Conservation (phyloP, 1,140 invertebrate genomes). For the Anoplophora glabripennis region DNA sequence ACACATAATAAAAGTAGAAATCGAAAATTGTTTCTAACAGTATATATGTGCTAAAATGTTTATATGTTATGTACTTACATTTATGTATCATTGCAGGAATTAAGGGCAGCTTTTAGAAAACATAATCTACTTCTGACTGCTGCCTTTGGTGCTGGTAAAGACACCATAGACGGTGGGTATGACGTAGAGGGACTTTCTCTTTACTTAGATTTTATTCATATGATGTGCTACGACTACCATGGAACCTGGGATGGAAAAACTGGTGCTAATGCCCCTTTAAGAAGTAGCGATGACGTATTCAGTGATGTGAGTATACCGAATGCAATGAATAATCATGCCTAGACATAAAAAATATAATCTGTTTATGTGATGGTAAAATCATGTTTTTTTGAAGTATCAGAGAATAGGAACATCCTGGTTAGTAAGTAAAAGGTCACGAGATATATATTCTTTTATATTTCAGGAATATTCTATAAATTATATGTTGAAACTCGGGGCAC, state of each 20-base stretch:
- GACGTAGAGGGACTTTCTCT: constrained; percentile 69
- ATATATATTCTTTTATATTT: too few relatives aligned
- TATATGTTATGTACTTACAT: not conserved
- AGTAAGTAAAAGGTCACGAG: not conserved
- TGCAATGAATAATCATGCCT: too few relatives aligned
- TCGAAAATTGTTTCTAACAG: too few relatives aligned
- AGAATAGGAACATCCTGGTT: too few relatives aligned
- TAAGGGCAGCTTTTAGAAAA: constrained; percentile 59
- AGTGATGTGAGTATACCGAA: constrained; percentile 62
- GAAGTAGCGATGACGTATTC: constrained; percentile 52
- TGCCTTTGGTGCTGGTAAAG: constrained; percentile 70
- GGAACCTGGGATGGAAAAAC: constrained; percentile 76
- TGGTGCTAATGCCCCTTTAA: constrained; percentile 69
- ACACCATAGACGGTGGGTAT: constrained; percentile 71
- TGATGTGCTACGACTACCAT: constrained; percentile 91
- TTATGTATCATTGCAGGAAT: constrained; percentile 53
- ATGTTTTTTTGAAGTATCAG: too few relatives aligned
- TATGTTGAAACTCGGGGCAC: constrained; percentile 67
- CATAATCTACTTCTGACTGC: constrained; percentile 67
- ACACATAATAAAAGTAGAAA: too few relatives aligned
- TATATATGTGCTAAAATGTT: too few relatives aligned
- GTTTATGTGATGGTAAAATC: too few relatives aligned
- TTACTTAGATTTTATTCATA: constrained; percentile 78
- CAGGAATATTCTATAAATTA: constrained; percentile 74
- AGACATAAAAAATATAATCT: too few relatives aligned